Conservation (phyloP, 2,113 vertebrate genomes). For the Mustela nigripes region DNA sequence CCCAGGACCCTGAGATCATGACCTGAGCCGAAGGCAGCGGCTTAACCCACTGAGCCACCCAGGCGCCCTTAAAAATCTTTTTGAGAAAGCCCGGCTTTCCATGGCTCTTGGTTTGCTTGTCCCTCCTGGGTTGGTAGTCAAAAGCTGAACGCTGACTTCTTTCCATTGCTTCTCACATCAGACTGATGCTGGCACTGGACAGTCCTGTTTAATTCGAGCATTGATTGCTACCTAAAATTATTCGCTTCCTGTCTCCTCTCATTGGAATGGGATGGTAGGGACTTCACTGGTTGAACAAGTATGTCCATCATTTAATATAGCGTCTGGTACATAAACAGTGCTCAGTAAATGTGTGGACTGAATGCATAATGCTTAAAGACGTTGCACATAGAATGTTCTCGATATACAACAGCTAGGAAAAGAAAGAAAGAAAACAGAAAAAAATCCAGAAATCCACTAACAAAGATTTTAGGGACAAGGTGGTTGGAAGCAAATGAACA, state of each 20-base stretch:
- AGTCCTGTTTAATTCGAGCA: background rate
- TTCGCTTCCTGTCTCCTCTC: background rate
- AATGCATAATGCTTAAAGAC: background rate
- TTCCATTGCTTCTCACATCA: background rate
- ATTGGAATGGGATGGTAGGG: background rate
- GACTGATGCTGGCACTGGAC: background rate
- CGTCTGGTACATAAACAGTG: background rate
- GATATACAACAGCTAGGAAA: background rate
- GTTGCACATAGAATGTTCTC: background rate
- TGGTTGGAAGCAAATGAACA: conserved; percentile 18
- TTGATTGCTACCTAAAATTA: background rate
- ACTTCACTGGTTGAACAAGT: background rate
- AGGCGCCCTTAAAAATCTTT: background rate
- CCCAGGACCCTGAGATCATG: no score
- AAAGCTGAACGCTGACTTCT: background rate
- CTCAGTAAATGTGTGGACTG: background rate
- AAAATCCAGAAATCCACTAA: background rate
- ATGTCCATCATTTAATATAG: background rate
- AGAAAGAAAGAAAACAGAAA: background rate
- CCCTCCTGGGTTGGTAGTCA: background rate
- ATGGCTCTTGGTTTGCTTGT: no score
- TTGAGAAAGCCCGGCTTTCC: background rate
- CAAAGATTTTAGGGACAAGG: background rate
- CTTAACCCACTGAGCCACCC: no score
- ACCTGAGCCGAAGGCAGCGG: no score